These are phyloP conservation scores for Pleuronectes platessa DNA, from an alignment of 2,113 vertebrate species.

Conservation along the genomic window DNA sequence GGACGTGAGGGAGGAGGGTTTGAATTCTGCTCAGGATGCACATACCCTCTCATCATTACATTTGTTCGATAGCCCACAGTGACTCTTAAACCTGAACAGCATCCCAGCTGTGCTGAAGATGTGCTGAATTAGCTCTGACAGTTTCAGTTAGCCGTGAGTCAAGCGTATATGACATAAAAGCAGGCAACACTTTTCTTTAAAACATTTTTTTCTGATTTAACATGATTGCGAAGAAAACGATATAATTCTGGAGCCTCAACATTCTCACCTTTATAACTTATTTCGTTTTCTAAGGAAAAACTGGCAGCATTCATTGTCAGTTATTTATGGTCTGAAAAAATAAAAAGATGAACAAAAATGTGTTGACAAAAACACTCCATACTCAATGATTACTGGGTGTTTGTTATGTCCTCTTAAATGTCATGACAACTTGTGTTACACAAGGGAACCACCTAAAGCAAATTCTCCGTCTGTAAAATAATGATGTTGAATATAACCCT, in stretches of 20 bases:
- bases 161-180: too few relatives aligned
- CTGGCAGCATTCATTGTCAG: too few relatives aligned
- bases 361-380: not conserved
- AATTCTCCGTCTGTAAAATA: not conserved
- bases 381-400: not conserved
- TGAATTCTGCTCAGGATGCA: not conserved
- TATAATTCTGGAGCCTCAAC: too few relatives aligned
- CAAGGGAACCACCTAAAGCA: not conserved
- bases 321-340: too few relatives aligned
- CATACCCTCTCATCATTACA: not conserved
- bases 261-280: too few relatives aligned
- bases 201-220: not conserved
- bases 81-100: constrained; percentile 2
- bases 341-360: not conserved
- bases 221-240: not conserved
- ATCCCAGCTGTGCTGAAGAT: constrained; percentile 4
- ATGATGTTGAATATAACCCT: not conserved
- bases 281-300: too few relatives aligned
- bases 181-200: too few relatives aligned
- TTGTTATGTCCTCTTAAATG: not conserved
- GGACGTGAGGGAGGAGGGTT: not conserved
- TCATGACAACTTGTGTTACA: not conserved
- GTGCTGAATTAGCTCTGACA: constrained; percentile 7
- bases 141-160: too few relatives aligned
- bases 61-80: not conserved